These are phyloP conservation scores for Leptinotarsa rubiginosa DNA, from an alignment of 2,888 invertebrate genomes.

Conservation along the genomic window DNA sequence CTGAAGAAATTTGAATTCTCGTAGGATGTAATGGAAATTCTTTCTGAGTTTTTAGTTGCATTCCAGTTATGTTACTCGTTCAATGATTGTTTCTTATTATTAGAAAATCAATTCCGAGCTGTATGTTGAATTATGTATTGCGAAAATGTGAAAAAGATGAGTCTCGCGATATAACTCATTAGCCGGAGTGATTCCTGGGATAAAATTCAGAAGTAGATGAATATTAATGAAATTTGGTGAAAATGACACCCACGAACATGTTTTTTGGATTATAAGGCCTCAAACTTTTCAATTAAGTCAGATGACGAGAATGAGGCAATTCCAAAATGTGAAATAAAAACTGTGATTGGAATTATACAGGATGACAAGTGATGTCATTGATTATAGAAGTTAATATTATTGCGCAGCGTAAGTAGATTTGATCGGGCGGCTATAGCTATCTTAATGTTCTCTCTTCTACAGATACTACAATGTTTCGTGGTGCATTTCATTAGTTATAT, in stretches of 20 bases:
- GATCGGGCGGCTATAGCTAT: no score
- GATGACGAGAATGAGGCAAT: no score
- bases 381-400: no score
- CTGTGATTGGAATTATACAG: no score
- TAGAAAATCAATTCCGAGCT: slow-evolving; percentile 10
- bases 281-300: no score
- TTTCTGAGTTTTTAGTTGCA: slow-evolving; percentile 31
- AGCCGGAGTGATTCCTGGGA: neutral
- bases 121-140: slow-evolving; percentile 8
- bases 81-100: neutral
- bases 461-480: no score
- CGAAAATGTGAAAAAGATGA: slow-evolving; percentile 4
- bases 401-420: no score
- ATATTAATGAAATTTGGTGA: slow-evolving; percentile 5
- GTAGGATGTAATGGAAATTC: slow-evolving; percentile 44
- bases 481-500: no score
- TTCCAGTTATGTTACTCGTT: neutral
- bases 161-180: neutral
- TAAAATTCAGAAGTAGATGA: neutral
- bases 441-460: no score
- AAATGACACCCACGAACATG: slow-evolving; percentile 14
- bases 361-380: no score
- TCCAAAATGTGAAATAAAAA: no score
- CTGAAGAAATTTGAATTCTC: slow-evolving; percentile 49
- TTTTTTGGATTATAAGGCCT: neutral